phyloP scores from a whole-genome alignment of 2,888 invertebrate genomes.

The Embidobia sp. region DNA sequence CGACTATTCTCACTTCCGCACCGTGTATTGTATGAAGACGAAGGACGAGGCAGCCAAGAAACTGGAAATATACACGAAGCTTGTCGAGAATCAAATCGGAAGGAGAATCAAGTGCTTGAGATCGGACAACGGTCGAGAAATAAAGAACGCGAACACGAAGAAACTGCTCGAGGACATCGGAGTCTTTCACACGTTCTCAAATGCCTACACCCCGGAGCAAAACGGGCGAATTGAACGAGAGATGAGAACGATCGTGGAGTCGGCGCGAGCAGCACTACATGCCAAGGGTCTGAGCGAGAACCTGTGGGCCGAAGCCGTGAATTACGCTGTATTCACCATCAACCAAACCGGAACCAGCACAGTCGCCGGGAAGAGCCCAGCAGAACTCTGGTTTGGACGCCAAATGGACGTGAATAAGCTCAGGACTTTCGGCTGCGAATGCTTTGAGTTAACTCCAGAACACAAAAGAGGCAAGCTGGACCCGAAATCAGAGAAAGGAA shows the following conservation, averaged over 20 bases:
- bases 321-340: slow-evolving; percentile 67
- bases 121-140: neutral
- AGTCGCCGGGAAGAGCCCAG: slow-evolving; percentile 52
- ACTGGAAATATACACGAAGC: neutral
- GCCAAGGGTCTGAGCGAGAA: slow-evolving; percentile 56
- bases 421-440: slow-evolving; percentile 12
- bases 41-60: slow-evolving; percentile 2
- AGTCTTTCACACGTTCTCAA: neutral
- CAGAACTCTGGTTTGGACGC: slow-evolving; percentile 66
- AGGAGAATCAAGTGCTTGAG: neutral
- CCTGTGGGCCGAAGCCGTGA: slow-evolving; percentile 62
- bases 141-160: neutral
- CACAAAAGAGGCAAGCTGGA: slow-evolving; percentile 7
- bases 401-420: slow-evolving; percentile 22
- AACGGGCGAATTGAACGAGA: neutral
- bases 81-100: neutral
- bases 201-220: neutral
- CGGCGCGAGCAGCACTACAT: slow-evolving; percentile 29
- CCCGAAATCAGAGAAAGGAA: neutral
- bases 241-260: neutral
- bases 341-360: slow-evolving; percentile 68
- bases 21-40: neutral
- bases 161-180: neutral
- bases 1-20: neutral
- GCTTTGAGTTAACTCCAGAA: neutral